Evolutionary conservation across 2,797 vertebrate genomes (phyloP).

Genomic region (Myotis planiceps): DNA sequence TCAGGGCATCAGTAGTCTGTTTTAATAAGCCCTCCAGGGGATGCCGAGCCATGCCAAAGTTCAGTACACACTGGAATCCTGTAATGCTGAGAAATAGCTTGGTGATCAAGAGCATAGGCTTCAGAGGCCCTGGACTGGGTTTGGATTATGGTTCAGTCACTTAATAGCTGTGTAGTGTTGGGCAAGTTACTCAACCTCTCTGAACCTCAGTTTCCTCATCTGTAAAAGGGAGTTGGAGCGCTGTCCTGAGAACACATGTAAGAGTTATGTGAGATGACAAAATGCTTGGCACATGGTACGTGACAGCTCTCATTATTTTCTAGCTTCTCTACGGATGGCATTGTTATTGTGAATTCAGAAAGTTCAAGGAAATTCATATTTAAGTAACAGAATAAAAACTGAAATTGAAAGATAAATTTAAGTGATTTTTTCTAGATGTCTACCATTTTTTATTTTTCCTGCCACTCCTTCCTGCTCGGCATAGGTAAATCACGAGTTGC

Average conservation of each 20-base stretch:
- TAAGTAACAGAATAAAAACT: background rate
- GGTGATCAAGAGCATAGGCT: background rate
- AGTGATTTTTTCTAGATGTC: background rate
- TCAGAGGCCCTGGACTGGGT: background rate
- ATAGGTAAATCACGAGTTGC: background rate
- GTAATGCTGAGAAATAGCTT: background rate
- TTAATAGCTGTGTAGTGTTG: background rate
- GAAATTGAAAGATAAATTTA: background rate
- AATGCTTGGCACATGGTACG: background rate
- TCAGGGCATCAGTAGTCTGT: background rate
- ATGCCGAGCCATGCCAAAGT: background rate
- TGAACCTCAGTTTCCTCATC: background rate
- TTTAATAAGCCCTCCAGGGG: background rate
- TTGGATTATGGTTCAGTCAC: background rate
- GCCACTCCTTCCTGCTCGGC: background rate
- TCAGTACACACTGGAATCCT: background rate
- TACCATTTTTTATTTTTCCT: background rate
- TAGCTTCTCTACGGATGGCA: background rate
- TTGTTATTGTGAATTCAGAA: background rate
- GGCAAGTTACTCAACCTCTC: background rate
- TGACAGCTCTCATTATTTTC: background rate
- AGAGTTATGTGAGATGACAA: background rate
- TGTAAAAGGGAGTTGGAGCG: background rate
- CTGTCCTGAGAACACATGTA: background rate
- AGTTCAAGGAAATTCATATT: background rate